phyloP scores from a whole-genome alignment of 2,797 vertebrate species.

The Peromyscus melanophrys region DNA sequence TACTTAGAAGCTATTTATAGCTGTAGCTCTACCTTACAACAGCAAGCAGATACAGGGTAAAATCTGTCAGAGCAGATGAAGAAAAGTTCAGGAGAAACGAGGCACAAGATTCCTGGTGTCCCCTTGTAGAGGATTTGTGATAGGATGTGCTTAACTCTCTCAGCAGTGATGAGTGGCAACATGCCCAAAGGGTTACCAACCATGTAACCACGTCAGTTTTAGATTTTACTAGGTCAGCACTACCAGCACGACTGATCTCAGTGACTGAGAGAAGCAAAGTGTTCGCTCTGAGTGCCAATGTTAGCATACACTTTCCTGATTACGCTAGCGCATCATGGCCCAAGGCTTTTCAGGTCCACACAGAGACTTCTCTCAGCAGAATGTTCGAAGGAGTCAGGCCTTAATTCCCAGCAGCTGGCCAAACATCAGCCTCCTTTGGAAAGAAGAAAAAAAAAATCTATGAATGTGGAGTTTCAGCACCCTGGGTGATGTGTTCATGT shows the following conservation, averaged over 20 bases:
- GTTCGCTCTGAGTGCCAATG: background rate
- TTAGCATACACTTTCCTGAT: background rate
- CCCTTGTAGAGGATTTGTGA: background rate
- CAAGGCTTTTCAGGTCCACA: background rate
- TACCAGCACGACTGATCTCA: background rate
- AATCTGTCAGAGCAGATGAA: background rate
- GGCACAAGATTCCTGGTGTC: background rate
- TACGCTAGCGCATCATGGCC: background rate
- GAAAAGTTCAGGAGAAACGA: background rate
- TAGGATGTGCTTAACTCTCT: background rate
- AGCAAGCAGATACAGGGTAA: background rate
- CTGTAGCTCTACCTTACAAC: background rate
- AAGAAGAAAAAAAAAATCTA: background rate
- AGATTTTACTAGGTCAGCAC: background rate
- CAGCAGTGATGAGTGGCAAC: background rate
- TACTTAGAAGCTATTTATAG: background rate
- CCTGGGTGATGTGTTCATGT: background rate
- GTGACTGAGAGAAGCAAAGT: background rate
- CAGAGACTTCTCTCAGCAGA: background rate
- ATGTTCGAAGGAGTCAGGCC: background rate
- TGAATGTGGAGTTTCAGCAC: background rate
- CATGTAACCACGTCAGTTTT: background rate
- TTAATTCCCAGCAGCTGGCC: background rate
- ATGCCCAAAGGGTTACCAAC: background rate
- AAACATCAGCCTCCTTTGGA: background rate